phyloP scores from a whole-genome alignment of 2,113 vertebrate genomes.

The Brachypodius melanocephalos region DNA sequence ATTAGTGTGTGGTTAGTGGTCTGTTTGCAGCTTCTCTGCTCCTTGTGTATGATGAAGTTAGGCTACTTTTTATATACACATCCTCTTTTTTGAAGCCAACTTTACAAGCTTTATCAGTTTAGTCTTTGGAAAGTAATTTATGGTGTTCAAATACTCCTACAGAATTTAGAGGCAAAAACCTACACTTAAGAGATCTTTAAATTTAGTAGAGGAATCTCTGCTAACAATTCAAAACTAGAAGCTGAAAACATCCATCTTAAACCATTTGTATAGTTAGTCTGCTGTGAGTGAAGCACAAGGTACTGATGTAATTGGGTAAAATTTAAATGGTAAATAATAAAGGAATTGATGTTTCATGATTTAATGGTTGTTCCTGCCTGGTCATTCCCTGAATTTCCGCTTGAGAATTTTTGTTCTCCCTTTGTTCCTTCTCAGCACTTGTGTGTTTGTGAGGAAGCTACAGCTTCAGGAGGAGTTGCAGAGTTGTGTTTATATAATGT shows the following conservation, averaged over 20 bases:
- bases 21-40: neutral
- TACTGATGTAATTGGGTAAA: neutral
- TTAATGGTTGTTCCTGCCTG: neutral
- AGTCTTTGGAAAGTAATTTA: neutral
- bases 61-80: neutral
- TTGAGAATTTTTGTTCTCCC: neutral
- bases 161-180: neutral
- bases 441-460: neutral
- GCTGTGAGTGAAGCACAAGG: neutral
- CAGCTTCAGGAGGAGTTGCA: neutral
- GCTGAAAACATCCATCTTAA: neutral
- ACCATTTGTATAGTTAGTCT: neutral
- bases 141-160: neutral
- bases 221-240: neutral
- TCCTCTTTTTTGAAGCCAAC: neutral
- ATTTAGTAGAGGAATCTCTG: neutral
- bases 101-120: neutral
- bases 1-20: neutral
- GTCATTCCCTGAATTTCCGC: neutral
- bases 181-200: neutral
- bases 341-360: accelerated
- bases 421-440: neutral
- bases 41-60: neutral
- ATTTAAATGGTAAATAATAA: neutral
- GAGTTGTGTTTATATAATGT: neutral